phyloP scores from a whole-genome alignment of 2,113 vertebrate genomes.

The Proteles cristata region DNA sequence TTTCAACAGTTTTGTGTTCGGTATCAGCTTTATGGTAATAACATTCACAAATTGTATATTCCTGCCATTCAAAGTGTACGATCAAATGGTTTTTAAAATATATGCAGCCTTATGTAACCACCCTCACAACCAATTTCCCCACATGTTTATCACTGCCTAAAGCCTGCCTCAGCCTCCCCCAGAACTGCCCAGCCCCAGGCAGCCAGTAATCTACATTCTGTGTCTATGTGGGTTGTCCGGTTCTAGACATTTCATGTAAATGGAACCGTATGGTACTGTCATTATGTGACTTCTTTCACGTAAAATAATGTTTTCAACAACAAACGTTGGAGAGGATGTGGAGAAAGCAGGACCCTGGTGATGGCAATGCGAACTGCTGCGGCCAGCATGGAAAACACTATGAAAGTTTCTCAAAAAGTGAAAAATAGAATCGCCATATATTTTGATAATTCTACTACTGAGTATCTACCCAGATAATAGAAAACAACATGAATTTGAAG shows the following conservation, averaged over 20 bases:
- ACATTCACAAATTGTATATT: background rate
- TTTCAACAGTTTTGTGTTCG: background rate
- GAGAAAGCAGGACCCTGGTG: background rate
- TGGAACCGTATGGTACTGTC: no score
- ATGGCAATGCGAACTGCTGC: background rate
- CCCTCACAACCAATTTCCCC: background rate
- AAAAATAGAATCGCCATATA: background rate
- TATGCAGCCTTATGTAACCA: no score
- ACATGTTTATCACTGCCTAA: rapidly evolving
- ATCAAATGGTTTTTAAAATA: background rate
- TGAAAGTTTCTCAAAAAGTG: background rate
- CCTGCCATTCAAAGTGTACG: background rate
- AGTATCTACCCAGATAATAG: background rate
- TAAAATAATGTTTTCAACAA: background rate
- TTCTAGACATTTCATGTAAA: background rate
- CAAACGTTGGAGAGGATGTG: background rate
- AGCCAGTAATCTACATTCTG: no score
- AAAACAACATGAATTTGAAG: no score
- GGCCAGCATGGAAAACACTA: background rate
- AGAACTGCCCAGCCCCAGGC: rapidly evolving
- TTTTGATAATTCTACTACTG: background rate
- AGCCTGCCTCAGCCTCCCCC: rapidly evolving
- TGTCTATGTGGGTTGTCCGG: rapidly evolving
- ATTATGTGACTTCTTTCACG: background rate
- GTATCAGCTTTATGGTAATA: background rate